Percentiles rank a stretch among this genome's conserved stretches.
phyloP scores from a whole-genome alignment of 2,797 vertebrate genomes.

The Sarcoramphus papa region DNA sequence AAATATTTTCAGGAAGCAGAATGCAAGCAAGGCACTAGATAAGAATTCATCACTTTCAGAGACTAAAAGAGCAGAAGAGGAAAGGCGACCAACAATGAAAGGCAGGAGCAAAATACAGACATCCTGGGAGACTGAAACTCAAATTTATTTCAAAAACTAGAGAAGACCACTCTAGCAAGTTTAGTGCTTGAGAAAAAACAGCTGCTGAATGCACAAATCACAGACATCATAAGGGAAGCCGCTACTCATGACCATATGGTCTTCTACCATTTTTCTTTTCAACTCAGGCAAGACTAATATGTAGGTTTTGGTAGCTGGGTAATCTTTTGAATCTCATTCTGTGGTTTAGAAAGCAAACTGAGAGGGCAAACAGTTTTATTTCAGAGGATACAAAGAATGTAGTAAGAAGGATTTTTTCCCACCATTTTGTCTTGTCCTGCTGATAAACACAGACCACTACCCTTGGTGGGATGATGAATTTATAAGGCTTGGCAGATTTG shows the following conservation, averaged over 20 bases:
- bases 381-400: neutral
- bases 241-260: neutral
- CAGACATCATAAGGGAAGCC: neutral
- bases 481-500: neutral
- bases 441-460: neutral
- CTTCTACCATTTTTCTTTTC: neutral
- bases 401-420: neutral
- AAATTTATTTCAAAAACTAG: neutral
- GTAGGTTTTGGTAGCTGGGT: neutral
- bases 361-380: neutral
- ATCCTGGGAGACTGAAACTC: neutral
- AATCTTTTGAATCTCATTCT: neutral
- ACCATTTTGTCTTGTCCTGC: neutral
- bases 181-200: neutral
- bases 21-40: neutral
- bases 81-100: neutral
- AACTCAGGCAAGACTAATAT: neutral
- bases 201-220: neutral
- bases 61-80: neutral
- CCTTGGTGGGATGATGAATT: neutral
- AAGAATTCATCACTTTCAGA: neutral
- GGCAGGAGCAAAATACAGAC: neutral
- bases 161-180: neutral
- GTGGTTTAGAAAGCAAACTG: neutral
- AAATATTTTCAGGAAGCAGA: neutral